These are phyloP conservation scores for Aphaenogaster ashmeadi DNA, from an alignment of 1,140 invertebrate species.

Conservation along the genomic window DNA sequence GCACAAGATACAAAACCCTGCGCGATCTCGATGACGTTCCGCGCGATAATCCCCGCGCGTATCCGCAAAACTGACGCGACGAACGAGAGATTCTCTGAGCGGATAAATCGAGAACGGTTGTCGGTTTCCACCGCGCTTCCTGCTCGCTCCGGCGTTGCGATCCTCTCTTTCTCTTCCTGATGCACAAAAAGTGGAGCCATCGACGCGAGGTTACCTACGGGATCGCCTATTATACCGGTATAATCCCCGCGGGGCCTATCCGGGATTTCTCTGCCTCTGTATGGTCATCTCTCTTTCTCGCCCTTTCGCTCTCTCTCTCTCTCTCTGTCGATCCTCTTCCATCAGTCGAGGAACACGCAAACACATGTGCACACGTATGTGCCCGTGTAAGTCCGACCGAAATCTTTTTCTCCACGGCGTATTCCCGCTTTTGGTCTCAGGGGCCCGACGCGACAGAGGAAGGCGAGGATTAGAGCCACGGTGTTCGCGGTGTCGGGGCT, in stretches of 20 bases:
- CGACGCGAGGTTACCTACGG: constrained; percentile 75
- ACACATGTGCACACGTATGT: background rate
- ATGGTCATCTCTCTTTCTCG: constrained; percentile 11
- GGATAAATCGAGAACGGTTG: constrained; percentile 75
- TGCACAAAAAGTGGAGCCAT: constrained; percentile 69
- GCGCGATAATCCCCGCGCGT: constrained; percentile 79
- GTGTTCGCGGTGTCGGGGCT: constrained; percentile 80
- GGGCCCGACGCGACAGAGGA: constrained; percentile 48
- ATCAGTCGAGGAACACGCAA: constrained; percentile 36
- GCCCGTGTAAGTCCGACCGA: constrained; percentile 35
- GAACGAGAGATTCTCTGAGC: constrained; percentile 59
- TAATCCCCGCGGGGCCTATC: constrained; percentile 70
- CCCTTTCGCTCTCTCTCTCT: background rate
- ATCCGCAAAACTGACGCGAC: constrained; percentile 71
- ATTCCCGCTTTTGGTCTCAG: constrained; percentile 69
- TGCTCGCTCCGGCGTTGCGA: constrained; percentile 47
- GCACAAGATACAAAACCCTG: background rate
- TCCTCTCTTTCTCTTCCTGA: constrained; percentile 45
- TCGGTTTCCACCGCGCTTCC: constrained; percentile 66
- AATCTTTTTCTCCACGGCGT: constrained; percentile 71
- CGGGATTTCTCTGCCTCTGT: constrained; percentile 49
- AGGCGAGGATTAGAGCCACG: constrained; percentile 78
- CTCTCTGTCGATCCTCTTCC: constrained; percentile 30
- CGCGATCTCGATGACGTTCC: constrained; percentile 47
- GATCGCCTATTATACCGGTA: constrained; percentile 71